Base-by-base conservation (phyloP, 2,113 vertebrate species). In the Gallinago paraguaiae region DNA sequence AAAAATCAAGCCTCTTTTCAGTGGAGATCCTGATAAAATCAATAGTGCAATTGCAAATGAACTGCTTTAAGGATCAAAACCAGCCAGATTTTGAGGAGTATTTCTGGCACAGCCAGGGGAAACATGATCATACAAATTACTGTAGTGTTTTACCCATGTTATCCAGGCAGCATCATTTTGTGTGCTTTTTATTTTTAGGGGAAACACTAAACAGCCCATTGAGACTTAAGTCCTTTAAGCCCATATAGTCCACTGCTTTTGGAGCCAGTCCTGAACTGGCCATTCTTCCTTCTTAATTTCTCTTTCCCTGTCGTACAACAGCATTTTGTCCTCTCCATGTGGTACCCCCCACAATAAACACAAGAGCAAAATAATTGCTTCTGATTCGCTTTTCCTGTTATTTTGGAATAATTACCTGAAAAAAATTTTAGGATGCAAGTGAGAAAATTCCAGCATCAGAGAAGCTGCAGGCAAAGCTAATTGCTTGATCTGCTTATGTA, bases 401-500 rank as follows among this genome's bases (percentile, higher is more conserved):
- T 89, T 97, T 92, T 61, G 61, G 82, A 80, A 84, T 92, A 96
- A 98, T 97, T 96, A 93, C 82, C 81, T 80, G 96, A 96, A 95
- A 92, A 93, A 95, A 94, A 94, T 95, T 96, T 95, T 81, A 95
- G 95, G 95, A 97, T 92, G 90, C 95, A 97, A 96, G 91, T 61
- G 94, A 97, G 96, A 94, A 86, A 94, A 94, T 46, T 93, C 64
- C 86, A 88, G 92, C 90, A 91, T 80, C 93, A 77, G 95, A 95
- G 87, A 95, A 97, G 79, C 41, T 88, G 91, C 94, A 97, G 96
- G 95, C 96, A 85, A 75, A 96, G 93, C 96, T 97, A 98, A 97
- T 97, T 97, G 97, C 93, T 92, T 95, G 95, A 96, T 97, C 93
- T 97, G 95, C 94, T 98, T 95, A 88, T 82, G 79, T 68, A 94